These are phyloP conservation scores for Prolemur simus DNA, from an alignment of 2,113 vertebrate genomes.

Conservation along the genomic window DNA sequence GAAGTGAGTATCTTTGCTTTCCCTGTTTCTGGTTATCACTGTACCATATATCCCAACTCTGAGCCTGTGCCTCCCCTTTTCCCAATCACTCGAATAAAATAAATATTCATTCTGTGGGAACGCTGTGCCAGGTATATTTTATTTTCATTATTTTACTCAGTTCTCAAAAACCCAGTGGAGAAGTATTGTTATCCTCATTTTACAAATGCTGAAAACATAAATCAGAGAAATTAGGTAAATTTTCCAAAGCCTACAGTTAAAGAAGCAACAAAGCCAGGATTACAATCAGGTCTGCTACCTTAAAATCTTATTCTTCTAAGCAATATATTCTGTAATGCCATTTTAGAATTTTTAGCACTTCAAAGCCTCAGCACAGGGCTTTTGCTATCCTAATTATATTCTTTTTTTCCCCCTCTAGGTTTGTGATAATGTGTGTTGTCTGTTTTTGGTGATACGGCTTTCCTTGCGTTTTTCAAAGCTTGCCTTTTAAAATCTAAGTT, in stretches of 20 bases:
- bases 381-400: neutral
- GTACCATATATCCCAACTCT: neutral
- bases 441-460: neutral
- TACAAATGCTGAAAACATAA: neutral
- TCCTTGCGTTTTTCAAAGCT: neutral
- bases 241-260: neutral
- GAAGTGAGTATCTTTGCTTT: neutral
- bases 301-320: constrained; percentile 10
- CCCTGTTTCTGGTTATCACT: neutral
- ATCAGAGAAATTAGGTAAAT: neutral
- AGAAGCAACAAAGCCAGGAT: neutral
- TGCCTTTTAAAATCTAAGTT: neutral
- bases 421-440: neutral
- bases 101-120: neutral
- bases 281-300: neutral
- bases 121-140: neutral
- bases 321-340: neutral
- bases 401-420: neutral
- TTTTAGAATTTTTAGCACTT: constrained; percentile 36
- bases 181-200: neutral
- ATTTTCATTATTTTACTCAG: neutral
- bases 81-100: neutral
- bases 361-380: neutral
- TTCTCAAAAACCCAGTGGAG: neutral
- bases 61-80: neutral